Percentiles rank a stretch among this genome's conserved stretches.
These are phyloP conservation scores for Hylia prasina DNA, from an alignment of 2,113 vertebrate genomes.

Conservation along the genomic window DNA sequence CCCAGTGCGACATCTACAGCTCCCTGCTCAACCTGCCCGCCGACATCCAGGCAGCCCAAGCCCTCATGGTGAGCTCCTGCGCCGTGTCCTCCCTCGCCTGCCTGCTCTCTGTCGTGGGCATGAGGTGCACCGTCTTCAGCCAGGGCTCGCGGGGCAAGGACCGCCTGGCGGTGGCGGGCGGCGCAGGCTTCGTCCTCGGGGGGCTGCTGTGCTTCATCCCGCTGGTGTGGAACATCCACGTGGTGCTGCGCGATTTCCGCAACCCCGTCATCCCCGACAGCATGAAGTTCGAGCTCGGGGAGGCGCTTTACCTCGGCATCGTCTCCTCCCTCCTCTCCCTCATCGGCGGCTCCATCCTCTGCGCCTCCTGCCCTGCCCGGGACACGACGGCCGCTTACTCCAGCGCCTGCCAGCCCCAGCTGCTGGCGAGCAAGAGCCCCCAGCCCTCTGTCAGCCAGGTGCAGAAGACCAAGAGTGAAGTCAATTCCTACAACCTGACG, in stretches of 20 bases:
- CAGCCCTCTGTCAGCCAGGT: slow-evolving; percentile 5
- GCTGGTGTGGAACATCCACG: slow-evolving; percentile 88
- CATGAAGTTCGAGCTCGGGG: slow-evolving; percentile 90
- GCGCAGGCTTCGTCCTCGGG: slow-evolving; percentile 76
- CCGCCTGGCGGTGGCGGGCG: slow-evolving; percentile 79
- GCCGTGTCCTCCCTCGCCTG: slow-evolving; percentile 82
- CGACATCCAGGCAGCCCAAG: slow-evolving; percentile 87
- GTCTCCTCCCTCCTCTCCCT: slow-evolving; percentile 83
- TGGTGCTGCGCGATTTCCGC: slow-evolving; percentile 89
- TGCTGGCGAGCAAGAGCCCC: slow-evolving; percentile 50
- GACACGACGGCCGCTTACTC: not conserved
- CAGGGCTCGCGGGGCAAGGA: slow-evolving; percentile 77
- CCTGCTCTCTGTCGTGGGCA: slow-evolving; percentile 76
- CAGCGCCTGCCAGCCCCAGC: slow-evolving; percentile 49
- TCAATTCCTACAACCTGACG: slow-evolving; percentile 77
- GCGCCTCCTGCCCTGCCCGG: slow-evolving; percentile 77
- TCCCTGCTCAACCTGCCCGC: slow-evolving; percentile 86
- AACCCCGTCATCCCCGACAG: slow-evolving; percentile 78
- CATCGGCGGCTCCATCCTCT: slow-evolving; percentile 85
- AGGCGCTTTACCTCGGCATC: slow-evolving; percentile 89
- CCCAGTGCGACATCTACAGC: slow-evolving; percentile 96
- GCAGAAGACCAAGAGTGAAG: slow-evolving; percentile 70
- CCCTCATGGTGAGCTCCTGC: slow-evolving; percentile 90
- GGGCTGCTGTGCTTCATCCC: slow-evolving; percentile 89
- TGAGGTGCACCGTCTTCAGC: slow-evolving; percentile 92